Percentiles rank a stretch among this genome's conserved stretches.
Conservation (phyloP, 2,888 invertebrate genomes). For the Morpho achilles region DNA sequence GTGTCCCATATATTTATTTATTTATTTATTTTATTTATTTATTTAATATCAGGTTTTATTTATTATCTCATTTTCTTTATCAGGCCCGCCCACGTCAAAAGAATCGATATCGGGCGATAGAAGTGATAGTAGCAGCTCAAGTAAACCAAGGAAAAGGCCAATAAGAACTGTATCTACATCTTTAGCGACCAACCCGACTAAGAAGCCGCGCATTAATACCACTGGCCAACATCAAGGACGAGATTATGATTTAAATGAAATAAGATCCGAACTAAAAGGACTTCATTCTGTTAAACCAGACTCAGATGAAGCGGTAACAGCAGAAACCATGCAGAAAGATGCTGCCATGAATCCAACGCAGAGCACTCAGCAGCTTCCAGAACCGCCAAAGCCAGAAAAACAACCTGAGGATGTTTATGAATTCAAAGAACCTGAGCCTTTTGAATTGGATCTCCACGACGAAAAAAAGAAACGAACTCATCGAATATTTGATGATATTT, state of each 20-base stretch:
- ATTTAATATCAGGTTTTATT: background rate
- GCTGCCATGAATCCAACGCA: slow-evolving; percentile 28
- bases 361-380: slow-evolving; percentile 34
- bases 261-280: slow-evolving; percentile 90
- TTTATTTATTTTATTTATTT: too few relatives aligned
- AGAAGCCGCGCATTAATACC: slow-evolving; percentile 51
- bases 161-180: slow-evolving; percentile 55
- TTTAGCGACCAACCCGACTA: slow-evolving; percentile 53
- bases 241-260: slow-evolving; percentile 91
- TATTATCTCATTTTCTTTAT: slow-evolving; percentile 19
- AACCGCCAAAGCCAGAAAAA: slow-evolving; percentile 52
- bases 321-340: slow-evolving; percentile 52
- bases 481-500: slow-evolving; percentile 73
- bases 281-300: slow-evolving; percentile 78
- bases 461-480: slow-evolving; percentile 74
- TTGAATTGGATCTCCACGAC: slow-evolving; percentile 87
- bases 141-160: slow-evolving; percentile 64
- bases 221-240: slow-evolving; percentile 66
- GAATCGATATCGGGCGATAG: slow-evolving; percentile 65
- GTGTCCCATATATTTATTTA: too few relatives aligned
- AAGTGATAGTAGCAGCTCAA: slow-evolving; percentile 64
- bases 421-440: slow-evolving; percentile 93
- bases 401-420: slow-evolving; percentile 87
- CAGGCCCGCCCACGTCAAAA: slow-evolving; percentile 57
- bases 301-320: slow-evolving; percentile 52